Evolutionary conservation across 2,888 invertebrate species (phyloP).

Genomic region (Dioctria linearis): DNA sequence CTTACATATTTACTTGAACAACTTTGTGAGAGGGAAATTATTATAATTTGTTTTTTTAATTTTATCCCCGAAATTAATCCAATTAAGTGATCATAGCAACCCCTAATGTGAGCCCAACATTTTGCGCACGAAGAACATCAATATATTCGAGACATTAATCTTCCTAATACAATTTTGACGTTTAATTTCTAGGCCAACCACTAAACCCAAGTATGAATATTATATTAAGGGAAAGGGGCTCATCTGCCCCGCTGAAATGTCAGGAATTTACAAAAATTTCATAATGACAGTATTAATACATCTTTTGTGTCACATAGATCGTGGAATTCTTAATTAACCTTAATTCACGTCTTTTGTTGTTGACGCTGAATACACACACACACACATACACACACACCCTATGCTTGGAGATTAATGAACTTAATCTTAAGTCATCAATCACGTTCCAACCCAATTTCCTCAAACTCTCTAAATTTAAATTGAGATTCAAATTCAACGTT

Average conservation of each 20-base stretch:
- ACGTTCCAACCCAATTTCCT: conserved; percentile 19
- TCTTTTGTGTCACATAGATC: conserved; percentile 47
- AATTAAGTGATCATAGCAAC: conserved; percentile 23
- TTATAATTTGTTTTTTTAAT: not conserved
- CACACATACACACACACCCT: not conserved
- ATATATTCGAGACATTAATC: conserved; percentile 40
- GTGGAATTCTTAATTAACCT: conserved; percentile 51
- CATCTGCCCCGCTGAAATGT: not conserved
- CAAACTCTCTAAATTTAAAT: not conserved
- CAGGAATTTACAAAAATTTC: conserved; percentile 34
- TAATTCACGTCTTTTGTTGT: conserved; percentile 48
- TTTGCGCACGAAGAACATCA: not conserved
- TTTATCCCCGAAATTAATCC: conserved; percentile 31
- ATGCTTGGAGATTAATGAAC: conserved; percentile 41
- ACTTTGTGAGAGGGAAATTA: no score
- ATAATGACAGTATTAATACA: conserved; percentile 47
- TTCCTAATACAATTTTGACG: conserved; percentile 36
- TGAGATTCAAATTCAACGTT: conserved; percentile 23
- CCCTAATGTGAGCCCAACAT: conserved; percentile 22
- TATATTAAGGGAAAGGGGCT: not conserved
- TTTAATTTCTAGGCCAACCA: conserved; percentile 24
- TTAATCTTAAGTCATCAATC: conserved; percentile 50
- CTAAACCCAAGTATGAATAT: not conserved
- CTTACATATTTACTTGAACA: no score
- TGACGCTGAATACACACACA: not conserved